Evolutionary conservation across 2,888 invertebrate species (phyloP).

Genomic region (Cephus rjabovi): DNA sequence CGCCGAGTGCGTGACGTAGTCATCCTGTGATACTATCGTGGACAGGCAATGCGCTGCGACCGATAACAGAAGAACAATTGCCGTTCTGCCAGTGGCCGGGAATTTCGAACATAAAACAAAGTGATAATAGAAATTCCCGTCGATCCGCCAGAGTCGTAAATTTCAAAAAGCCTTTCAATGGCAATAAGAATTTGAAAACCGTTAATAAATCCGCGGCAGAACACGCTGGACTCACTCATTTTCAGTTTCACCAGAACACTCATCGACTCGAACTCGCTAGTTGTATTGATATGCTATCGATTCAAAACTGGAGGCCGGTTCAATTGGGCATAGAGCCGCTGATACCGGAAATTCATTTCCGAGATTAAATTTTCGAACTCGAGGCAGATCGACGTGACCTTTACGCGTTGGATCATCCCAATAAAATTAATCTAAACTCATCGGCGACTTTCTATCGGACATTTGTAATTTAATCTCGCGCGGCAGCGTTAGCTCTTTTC

Average conservation of each 20-base stretch:
- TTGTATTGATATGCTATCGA: neutral
- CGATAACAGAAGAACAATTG: neutral
- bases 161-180: neutral
- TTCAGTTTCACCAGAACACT: too few relatives aligned
- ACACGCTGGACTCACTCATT: neutral
- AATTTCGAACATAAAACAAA: neutral
- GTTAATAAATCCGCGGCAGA: neutral
- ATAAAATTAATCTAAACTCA: neutral
- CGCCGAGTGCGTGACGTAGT: neutral
- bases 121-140: neutral
- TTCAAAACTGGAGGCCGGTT: neutral
- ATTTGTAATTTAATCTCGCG: neutral
- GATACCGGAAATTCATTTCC: neutral
- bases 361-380: neutral
- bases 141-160: neutral
- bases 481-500: neutral
- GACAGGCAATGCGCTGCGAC: neutral
- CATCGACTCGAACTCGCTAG: neutral
- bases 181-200: neutral
- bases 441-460: neutral
- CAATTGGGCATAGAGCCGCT: neutral
- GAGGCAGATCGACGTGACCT: neutral
- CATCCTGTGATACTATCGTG: neutral
- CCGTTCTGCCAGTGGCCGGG: neutral
- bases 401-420: neutral